These are phyloP conservation scores for Scaptodrosophila latifasciaeformis DNA, from an alignment of 2,888 invertebrate species.

Conservation along the genomic window DNA sequence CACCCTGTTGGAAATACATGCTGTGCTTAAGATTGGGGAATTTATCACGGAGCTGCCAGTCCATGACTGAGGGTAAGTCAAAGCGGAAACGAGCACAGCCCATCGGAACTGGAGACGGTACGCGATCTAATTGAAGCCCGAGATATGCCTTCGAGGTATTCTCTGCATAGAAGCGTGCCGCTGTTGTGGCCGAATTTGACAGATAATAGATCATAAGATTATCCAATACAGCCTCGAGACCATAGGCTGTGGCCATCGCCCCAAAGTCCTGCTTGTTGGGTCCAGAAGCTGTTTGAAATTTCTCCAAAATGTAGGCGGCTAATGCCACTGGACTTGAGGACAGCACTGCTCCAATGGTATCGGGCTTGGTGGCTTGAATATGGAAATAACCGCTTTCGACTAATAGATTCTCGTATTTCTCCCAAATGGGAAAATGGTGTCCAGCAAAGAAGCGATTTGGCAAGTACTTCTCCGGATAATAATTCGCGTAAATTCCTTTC, in stretches of 20 bases:
- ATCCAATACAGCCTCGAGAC: slow-evolving; percentile 78
- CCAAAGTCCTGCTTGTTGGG: slow-evolving; percentile 76
- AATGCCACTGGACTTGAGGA: slow-evolving; percentile 82
- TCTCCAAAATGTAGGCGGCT: slow-evolving; percentile 92
- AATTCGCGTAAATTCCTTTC: slow-evolving; percentile 75
- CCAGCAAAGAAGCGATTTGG: slow-evolving; percentile 77
- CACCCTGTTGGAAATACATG: slow-evolving; percentile 81
- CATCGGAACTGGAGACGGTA: slow-evolving; percentile 81
- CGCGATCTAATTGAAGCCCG: slow-evolving; percentile 72
- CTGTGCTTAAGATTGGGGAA: slow-evolving; percentile 82
- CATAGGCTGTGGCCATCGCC: slow-evolving; percentile 75
- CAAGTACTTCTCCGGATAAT: slow-evolving; percentile 74
- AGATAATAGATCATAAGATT: slow-evolving; percentile 89
- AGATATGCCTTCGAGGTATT: slow-evolving; percentile 58
- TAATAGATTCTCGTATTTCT: slow-evolving; percentile 54
- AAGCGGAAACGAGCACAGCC: slow-evolving; percentile 84
- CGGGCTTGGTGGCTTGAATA: slow-evolving; percentile 91
- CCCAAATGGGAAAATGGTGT: slow-evolving; percentile 76
- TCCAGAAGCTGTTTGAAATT: slow-evolving; percentile 85
- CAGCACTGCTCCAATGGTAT: slow-evolving; percentile 82
- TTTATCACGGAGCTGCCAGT: slow-evolving; percentile 78
- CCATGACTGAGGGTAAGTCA: slow-evolving; percentile 80
- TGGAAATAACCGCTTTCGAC: slow-evolving; percentile 81
- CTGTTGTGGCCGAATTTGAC: slow-evolving; percentile 81
- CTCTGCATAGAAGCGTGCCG: slow-evolving; percentile 83